phyloP scores from a whole-genome alignment of 2,797 vertebrate genomes.

The Epinephelus awoara region DNA sequence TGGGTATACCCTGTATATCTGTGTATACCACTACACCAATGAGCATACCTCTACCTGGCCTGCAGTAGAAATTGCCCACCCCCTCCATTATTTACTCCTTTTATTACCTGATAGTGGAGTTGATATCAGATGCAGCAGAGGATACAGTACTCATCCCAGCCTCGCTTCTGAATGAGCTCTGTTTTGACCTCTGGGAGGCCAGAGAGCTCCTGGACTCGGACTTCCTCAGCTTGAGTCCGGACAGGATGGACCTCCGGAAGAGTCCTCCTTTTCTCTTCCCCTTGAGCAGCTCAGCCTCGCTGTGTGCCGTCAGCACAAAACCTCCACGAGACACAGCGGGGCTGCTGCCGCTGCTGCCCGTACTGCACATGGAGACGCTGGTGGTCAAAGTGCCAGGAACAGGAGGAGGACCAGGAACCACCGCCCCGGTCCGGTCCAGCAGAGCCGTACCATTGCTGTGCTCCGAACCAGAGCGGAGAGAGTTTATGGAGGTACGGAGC shows the following conservation, averaged over 20 bases:
- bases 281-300: slow-evolving; percentile 95
- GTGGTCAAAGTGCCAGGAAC: slow-evolving; percentile 79
- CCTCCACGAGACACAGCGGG: slow-evolving; percentile 95
- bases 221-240: slow-evolving; percentile 96
- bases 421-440: slow-evolving; percentile 88
- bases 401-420: slow-evolving; percentile 73
- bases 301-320: slow-evolving; percentile 97
- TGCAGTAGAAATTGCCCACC: neutral
- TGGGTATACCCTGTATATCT: too few species aligned
- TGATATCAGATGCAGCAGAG: slow-evolving; percentile 96
- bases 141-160: slow-evolving; percentile 98
- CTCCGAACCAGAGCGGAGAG: slow-evolving; percentile 94
- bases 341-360: slow-evolving; percentile 89
- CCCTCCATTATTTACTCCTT: neutral
- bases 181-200: slow-evolving; percentile 97
- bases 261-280: slow-evolving; percentile 95
- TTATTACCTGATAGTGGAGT: slow-evolving; percentile 92
- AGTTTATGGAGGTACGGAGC: slow-evolving; percentile 98
- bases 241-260: slow-evolving; percentile 96
- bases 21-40: too few species aligned
- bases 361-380: slow-evolving; percentile 86
- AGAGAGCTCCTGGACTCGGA: slow-evolving; percentile 98
- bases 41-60: neutral
- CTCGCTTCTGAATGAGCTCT: slow-evolving; percentile 99
- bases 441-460: slow-evolving; percentile 96